phyloP scores from a whole-genome alignment of 2,113 vertebrate genomes.

The Otocyon megalotis region DNA sequence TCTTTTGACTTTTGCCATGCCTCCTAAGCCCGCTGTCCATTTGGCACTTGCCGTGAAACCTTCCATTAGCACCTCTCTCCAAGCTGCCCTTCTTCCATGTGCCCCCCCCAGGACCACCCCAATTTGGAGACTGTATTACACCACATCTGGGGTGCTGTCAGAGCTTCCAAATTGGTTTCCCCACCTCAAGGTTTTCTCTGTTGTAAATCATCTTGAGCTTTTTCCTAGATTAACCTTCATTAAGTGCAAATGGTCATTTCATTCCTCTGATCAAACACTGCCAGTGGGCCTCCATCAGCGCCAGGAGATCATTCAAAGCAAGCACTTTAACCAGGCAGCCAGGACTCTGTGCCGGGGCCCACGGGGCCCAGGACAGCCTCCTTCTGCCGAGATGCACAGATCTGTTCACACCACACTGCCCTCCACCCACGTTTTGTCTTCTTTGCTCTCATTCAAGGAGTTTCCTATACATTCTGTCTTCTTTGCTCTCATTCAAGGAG shows the following conservation, averaged over 20 bases:
- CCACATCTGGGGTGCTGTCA: background rate
- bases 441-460: background rate
- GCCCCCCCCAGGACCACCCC: fast-evolving
- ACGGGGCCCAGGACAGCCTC: background rate
- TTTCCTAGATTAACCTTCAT: background rate
- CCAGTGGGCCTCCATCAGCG: background rate
- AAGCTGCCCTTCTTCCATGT: background rate
- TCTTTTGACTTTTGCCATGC: background rate
- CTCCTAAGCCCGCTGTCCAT: background rate
- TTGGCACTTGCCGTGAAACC: background rate
- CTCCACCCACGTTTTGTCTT: background rate
- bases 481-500: background rate
- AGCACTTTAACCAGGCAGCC: fast-evolving
- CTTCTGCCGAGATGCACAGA: background rate
- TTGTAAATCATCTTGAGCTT: background rate
- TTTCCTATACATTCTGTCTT: background rate
- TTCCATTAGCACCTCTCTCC: background rate
- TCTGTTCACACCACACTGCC: fast-evolving
- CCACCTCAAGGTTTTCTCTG: background rate
- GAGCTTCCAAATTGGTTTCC: background rate
- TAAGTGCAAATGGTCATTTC: background rate
- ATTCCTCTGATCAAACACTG: background rate
- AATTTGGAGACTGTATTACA: fast-evolving
- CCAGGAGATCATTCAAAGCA: background rate
- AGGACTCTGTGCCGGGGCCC: background rate